Conservation (phyloP, 1,140 invertebrate genomes). For the Zeugodacus cucurbitae region DNA sequence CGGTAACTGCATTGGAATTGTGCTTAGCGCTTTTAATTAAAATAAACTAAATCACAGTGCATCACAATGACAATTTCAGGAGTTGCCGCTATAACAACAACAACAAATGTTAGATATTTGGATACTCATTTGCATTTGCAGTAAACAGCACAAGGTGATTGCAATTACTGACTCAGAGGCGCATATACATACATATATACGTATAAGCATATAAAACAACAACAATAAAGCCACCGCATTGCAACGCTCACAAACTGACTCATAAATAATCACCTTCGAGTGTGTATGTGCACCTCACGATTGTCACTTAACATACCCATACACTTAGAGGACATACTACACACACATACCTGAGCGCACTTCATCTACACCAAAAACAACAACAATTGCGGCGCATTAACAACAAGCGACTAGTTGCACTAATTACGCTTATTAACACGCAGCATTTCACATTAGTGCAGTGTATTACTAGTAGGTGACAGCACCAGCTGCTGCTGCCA, state of each 20-base stretch:
- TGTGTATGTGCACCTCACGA: background rate
- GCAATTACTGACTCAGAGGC: background rate
- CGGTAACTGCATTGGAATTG: background rate
- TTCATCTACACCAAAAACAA: too few relatives aligned
- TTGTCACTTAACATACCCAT: too few relatives aligned
- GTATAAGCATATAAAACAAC: background rate
- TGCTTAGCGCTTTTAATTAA: slow-evolving; percentile 35
- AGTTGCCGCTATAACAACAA: background rate
- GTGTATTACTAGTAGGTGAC: background rate
- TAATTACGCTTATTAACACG: slow-evolving; percentile 14
- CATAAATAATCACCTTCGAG: background rate
- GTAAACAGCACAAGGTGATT: slow-evolving; percentile 16
- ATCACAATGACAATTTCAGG: slow-evolving; percentile 5
- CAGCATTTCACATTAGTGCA: background rate
- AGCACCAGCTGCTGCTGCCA: background rate
- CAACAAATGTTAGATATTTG: background rate
- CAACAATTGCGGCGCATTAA: background rate
- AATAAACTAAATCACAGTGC: slow-evolving; percentile 16
- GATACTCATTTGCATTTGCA: background rate
- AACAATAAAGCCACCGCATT: background rate
- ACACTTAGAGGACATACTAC: too few relatives aligned
- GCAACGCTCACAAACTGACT: background rate
- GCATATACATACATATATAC: background rate
- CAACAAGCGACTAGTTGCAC: background rate
- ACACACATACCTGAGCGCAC: background rate